A percentile compares a stretch with the other conserved stretches of the same genome.
Conservation (phyloP, 2,113 vertebrate species). For the Ptilonorhynchus violaceus region DNA sequence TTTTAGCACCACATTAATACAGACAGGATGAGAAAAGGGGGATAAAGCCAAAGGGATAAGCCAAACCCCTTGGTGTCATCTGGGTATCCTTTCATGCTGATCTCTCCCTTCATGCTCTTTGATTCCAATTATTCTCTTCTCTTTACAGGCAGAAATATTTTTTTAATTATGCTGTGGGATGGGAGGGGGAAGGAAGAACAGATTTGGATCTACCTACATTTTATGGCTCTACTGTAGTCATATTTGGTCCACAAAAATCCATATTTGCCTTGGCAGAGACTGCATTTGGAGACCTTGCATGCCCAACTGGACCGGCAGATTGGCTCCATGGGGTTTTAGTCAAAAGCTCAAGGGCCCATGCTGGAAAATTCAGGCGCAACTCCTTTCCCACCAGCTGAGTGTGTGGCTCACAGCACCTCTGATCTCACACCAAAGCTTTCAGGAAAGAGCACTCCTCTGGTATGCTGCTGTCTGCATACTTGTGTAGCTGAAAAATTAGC, state of each 20-base stretch:
- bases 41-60: slow-evolving; percentile 49
- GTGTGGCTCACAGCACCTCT: background rate
- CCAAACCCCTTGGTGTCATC: background rate
- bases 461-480: background rate
- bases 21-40: background rate
- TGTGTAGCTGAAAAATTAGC: background rate
- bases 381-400: background rate
- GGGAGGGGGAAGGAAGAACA: background rate
- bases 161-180: background rate
- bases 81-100: background rate
- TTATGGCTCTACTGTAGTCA: background rate
- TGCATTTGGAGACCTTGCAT: background rate
- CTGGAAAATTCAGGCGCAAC: background rate
- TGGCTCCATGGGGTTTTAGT: background rate
- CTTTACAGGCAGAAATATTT: background rate
- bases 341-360: background rate
- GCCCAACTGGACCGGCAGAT: background rate
- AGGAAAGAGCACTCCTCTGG: background rate
- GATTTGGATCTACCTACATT: background rate
- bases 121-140: slow-evolving; percentile 31
- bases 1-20: slow-evolving; percentile 30
- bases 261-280: background rate
- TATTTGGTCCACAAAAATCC: background rate
- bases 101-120: slow-evolving; percentile 31
- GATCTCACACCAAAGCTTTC: background rate